A percentile compares a stretch with the other conserved stretches of the same genome.
phyloP scores from a whole-genome alignment of 2,113 vertebrate species.

The Pandion haliaetus region DNA sequence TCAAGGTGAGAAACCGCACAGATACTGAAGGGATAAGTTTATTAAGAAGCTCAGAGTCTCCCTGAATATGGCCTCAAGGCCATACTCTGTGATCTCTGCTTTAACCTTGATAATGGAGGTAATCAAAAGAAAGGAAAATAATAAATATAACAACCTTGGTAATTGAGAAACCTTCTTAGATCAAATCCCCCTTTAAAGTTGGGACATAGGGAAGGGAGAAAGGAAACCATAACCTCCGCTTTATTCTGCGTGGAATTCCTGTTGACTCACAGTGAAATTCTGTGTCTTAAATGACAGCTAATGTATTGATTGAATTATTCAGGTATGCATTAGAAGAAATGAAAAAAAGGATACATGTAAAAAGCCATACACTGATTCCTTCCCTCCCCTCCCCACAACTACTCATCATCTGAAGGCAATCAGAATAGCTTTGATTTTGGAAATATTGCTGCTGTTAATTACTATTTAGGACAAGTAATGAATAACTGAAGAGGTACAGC shows the following conservation, averaged over 20 bases:
- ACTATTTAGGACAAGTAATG: conserved; percentile 73
- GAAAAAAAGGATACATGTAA: neutral
- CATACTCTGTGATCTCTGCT: neutral
- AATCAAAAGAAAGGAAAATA: neutral
- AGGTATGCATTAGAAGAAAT: conserved; percentile 6
- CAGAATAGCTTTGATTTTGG: conserved; percentile 80
- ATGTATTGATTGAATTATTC: conserved; percentile 20
- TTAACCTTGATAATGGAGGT: neutral
- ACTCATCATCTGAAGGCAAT: conserved; percentile 71
- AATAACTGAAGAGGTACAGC: conserved; percentile 74
- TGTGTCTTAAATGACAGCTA: neutral
- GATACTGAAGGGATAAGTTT: neutral
- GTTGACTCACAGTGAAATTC: neutral
- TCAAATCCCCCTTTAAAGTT: neutral
- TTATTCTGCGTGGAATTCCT: neutral
- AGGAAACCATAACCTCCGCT: neutral
- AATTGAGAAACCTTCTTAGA: neutral
- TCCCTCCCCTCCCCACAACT: neutral
- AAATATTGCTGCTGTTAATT: conserved; percentile 81
- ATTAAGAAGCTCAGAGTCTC: neutral
- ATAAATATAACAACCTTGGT: neutral
- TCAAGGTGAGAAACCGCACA: conserved; percentile 79
- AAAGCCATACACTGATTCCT: neutral
- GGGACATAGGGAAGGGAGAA: neutral
- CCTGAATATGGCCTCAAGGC: neutral